Percentiles rank a stretch among this genome's conserved stretches.
These are phyloP conservation scores for Rhinoptilus africanus DNA, from an alignment of 2,113 vertebrate species.

Conservation along the genomic window DNA sequence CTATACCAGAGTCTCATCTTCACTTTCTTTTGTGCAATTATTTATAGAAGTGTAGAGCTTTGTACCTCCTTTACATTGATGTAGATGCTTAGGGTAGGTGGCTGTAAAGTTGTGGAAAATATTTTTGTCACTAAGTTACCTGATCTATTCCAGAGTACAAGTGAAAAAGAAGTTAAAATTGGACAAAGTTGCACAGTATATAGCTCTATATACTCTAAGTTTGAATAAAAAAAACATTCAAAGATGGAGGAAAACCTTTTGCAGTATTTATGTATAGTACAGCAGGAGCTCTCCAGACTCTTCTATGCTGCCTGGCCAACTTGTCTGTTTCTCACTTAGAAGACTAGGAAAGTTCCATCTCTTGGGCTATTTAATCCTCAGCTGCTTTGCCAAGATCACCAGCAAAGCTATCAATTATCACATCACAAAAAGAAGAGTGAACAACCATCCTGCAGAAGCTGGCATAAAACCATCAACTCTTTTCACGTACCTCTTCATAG, in stretches of 20 bases:
- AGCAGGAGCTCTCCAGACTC: slow-evolving; percentile 3
- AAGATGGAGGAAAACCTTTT: neutral
- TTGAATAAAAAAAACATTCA: neutral
- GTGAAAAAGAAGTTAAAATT: neutral
- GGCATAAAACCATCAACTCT: slow-evolving; percentile 27
- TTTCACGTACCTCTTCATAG: slow-evolving; percentile 42
- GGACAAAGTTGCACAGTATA: neutral
- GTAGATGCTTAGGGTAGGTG: neutral
- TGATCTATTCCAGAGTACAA: neutral
- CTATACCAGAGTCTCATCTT: neutral
- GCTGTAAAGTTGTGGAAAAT: neutral
- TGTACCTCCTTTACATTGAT: neutral
- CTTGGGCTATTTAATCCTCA: slow-evolving; percentile 40
- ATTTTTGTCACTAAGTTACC: neutral
- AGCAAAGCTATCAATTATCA: slow-evolving; percentile 62
- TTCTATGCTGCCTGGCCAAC: slow-evolving; percentile 10
- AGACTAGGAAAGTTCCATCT: slow-evolving; percentile 47
- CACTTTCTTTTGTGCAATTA: neutral
- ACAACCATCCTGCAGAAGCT: slow-evolving; percentile 47
- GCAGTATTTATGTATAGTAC: neutral
- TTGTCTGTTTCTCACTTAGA: slow-evolving; percentile 38
- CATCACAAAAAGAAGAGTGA: slow-evolving; percentile 56
- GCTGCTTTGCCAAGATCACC: slow-evolving; percentile 47
- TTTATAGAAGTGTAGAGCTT: neutral
- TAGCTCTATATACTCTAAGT: neutral